Base-by-base conservation (phyloP, 35 echinoderm and acorn worm genomes). In the Strongylocentrotus purpuratus region DNA sequence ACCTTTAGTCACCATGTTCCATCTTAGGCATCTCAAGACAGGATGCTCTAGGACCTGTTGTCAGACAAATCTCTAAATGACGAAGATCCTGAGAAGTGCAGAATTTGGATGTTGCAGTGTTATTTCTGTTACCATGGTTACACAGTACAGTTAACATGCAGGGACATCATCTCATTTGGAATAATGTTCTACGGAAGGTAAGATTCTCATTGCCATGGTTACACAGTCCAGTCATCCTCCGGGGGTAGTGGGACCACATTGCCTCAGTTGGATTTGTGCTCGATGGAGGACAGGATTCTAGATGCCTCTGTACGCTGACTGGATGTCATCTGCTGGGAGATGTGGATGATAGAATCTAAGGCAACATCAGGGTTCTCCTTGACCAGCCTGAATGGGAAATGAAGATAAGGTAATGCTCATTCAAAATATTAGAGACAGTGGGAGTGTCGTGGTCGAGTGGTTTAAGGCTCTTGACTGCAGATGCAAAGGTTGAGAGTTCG, bases 321-420 rank as follows among this genome's bases (percentile, higher is more conserved):
- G 88, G 94, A 87, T 2, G 94, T 98, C 92, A 99, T 94, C 20
- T 97, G 96, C 94, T 99, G 98, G 33, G 94, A 96, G 46, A 99
- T 98, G 91, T 97, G 95, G 78, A 97, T 96, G 31, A 99, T 94
- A n/a, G 98, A 96, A 60, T 99, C 98, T 91, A 99, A 95, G 86
- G 96, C 96, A 14, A 99, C 97, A 85, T 99, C 98, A 86, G 98
- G 98, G 85, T 99, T 97, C 46, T 99, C 94, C 7, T 94, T 86
- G 11, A 99, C 92, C 47, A 99, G 61, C n/a, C 98, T 99, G 45
- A 46, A 31, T 45, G 25, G 33, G 31, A 41, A 78, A 78, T n/a
- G 18, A 28, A 78, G 20, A 78, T 78, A 22, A 78, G 65, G n/a
- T 55, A n/a, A 78, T 28, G 65, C 4, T 25, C 22, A n/a, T 55